Conservation (phyloP, 2,888 invertebrate species). For the Agrotis segetum region DNA sequence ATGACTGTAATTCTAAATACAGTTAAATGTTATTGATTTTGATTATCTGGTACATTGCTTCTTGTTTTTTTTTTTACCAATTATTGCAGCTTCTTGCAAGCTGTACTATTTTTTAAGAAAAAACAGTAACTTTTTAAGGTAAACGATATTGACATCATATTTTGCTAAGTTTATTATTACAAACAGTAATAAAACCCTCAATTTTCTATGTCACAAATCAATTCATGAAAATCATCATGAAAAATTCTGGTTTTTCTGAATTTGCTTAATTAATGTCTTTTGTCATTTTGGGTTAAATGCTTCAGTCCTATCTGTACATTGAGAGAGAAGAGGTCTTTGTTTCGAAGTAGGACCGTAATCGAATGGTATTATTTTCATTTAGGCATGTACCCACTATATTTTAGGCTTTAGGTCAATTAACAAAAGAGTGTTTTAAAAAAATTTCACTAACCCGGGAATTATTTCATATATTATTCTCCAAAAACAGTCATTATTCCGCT, state of each 20-base stretch:
- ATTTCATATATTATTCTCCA: constrained; percentile 11
- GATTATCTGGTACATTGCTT: neutral
- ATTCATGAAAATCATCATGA: no score
- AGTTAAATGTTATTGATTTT: constrained; percentile 41
- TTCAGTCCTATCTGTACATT: no score
- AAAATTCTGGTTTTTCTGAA: no score
- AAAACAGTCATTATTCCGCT: constrained; percentile 35
- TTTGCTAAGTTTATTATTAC: no score
- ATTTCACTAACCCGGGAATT: constrained; percentile 1
- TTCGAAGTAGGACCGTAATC: no score
- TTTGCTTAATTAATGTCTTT: no score
- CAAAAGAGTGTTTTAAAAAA: neutral
- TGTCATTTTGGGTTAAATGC: no score
- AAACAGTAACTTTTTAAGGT: neutral
- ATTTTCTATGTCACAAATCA: no score
- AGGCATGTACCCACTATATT: neutral
- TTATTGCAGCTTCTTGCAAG: neutral
- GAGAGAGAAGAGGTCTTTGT: no score
- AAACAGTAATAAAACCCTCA: no score
- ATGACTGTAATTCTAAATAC: constrained; percentile 46
- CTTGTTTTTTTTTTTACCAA: neutral
- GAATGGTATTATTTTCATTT: neutral
- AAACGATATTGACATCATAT: no score
- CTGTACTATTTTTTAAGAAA: neutral
- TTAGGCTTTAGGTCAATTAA: neutral